Evolutionary conservation across 1,140 invertebrate genomes (phyloP).

Genomic region (Lepidurus couesii): DNA sequence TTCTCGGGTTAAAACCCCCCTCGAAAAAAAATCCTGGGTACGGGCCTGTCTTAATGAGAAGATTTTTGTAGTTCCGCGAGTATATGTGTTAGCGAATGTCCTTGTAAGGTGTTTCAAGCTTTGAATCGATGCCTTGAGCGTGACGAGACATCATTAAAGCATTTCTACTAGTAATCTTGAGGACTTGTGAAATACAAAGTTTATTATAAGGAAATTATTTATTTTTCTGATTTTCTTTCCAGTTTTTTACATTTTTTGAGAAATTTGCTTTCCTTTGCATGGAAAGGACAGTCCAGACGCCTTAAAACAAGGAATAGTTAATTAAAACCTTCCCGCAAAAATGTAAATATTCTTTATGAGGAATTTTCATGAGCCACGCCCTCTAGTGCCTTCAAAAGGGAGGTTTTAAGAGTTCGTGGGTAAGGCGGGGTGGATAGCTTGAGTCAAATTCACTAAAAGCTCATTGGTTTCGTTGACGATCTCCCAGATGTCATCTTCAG

Average conservation of each 20-base stretch:
- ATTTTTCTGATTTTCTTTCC: neutral
- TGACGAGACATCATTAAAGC: neutral
- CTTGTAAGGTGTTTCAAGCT: neutral
- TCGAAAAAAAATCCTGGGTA: too few relatives aligned
- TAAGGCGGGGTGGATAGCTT: slow-evolving; percentile 2
- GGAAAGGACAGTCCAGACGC: too few relatives aligned
- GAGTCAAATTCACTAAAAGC: neutral
- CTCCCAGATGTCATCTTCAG: slow-evolving; percentile 9
- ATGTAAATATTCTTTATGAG: neutral
- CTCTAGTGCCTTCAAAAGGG: neutral
- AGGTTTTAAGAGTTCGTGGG: neutral
- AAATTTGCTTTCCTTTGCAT: too few relatives aligned
- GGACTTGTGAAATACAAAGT: neutral
- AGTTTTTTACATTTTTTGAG: neutral
- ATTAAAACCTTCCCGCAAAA: neutral
- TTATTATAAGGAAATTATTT: neutral
- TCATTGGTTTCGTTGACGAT: slow-evolving; percentile 15
- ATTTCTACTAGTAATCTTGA: neutral
- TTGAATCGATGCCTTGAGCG: neutral
- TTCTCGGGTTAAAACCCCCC: too few relatives aligned
- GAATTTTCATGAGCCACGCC: neutral
- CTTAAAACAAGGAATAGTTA: neutral
- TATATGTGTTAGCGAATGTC: neutral
- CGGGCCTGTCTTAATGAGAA: slow-evolving; percentile 9
- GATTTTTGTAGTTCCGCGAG: neutral